These are phyloP conservation scores for Sula dactylatra DNA, from an alignment of 2,113 vertebrate species.

Conservation along the genomic window DNA sequence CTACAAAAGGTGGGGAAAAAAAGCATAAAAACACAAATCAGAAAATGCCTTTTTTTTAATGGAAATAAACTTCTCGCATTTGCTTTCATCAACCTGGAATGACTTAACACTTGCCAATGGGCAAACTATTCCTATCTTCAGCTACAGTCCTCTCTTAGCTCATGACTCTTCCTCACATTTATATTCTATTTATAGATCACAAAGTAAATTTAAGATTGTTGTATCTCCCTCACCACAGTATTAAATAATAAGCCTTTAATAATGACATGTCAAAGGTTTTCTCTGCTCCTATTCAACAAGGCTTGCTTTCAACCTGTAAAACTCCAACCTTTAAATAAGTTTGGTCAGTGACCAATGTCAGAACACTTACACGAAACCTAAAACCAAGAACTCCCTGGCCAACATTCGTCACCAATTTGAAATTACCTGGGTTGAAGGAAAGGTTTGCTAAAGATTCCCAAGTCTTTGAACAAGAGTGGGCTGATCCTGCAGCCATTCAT, in stretches of 20 bases:
- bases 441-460: background rate
- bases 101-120: background rate
- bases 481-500: background rate
- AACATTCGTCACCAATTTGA: background rate
- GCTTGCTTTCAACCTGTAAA: background rate
- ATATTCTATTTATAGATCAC: background rate
- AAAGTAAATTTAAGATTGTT: background rate
- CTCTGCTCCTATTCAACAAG: background rate
- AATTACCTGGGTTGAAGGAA: background rate
- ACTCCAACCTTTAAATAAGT: background rate
- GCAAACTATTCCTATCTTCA: background rate
- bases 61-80: background rate
- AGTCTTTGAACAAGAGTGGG: background rate
- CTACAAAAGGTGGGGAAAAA: conserved; percentile 31
- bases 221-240: background rate
- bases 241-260: background rate
- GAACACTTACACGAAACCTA: background rate
- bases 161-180: background rate
- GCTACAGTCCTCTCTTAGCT: background rate
- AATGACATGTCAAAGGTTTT: background rate
- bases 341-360: background rate
- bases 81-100: background rate
- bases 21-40: background rate
- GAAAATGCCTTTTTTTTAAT: background rate
- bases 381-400: background rate